Evolutionary conservation across 1,140 invertebrate species (phyloP), one percentile per base, ranked within the genome.

Genomic region (Homalodisca vitripennis): DNA sequence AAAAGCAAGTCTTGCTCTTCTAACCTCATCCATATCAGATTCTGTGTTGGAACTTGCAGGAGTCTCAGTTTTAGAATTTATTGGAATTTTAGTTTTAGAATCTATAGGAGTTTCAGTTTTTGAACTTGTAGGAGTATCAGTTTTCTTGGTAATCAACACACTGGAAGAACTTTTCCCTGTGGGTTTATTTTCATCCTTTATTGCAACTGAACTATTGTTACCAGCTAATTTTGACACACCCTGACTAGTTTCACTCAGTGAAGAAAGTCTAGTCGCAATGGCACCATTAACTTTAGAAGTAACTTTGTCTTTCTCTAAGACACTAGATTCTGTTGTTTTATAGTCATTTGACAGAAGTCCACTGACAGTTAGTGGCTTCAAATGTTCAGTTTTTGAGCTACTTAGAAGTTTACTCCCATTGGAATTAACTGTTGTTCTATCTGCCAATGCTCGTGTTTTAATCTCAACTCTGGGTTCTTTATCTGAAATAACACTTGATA

Each of bases 1-100:
- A 72, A 76, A 76, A 27, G 76, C 77, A 31, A 80, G 57, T 53
- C 79, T 72, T 32, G 78, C 78, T 73, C 76, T 79, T 57, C 79
- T 67, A 1, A 80, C 65, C 74, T 79, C 78, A 67, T 78, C 74
- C 0, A 77, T 57, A 73, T 77, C 73, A 27, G 74, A 67, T 41
- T 41, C 34, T 41, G 34, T 10, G 6, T 41, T 41, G 34, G 34
- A 41, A 10, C 6, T 41, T 41, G 34, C 34, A 41, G 6, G 6
- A 10, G 17, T 41, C 6, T 41, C 34, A 41, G 17, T 17, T 10
- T 41, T 41, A 41, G 17, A 10, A 41, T 41, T 17, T 41, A 17
- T 10, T 41, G 34, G 6, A 6, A 41, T 41, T 10, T 41, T 41
- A 41, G 34, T 41, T 41, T 41, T n/a, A n/a, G n/a, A n/a, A n/a